Evolutionary conservation across 2,797 vertebrate species (phyloP).

Genomic region (Diceros bicornis): DNA sequence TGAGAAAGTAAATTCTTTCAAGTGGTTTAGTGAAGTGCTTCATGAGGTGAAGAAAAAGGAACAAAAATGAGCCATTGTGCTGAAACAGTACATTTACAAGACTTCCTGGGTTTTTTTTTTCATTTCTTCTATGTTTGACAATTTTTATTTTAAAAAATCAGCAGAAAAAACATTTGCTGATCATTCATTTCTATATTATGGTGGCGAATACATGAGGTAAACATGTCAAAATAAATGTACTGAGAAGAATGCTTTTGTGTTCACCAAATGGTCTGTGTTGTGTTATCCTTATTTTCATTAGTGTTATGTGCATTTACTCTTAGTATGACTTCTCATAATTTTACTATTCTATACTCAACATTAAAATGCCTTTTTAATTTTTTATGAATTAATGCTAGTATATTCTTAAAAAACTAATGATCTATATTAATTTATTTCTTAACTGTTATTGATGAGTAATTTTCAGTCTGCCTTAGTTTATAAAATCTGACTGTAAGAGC

Average conservation of each 20-base stretch:
- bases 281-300: background rate
- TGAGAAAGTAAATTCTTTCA: constrained; percentile 92
- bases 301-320: background rate
- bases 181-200: background rate
- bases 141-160: constrained; percentile 11
- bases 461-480: constrained; percentile 9
- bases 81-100: background rate
- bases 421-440: constrained; percentile 28
- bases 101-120: background rate
- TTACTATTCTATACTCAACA: background rate
- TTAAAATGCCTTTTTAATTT: background rate
- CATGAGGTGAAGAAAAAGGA: background rate
- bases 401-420: background rate
- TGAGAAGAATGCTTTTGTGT: background rate
- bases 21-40: constrained; percentile 83
- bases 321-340: background rate
- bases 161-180: background rate
- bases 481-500: constrained; percentile 7
- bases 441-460: constrained; percentile 34
- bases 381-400: background rate
- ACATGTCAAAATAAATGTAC: background rate
- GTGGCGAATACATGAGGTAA: background rate
- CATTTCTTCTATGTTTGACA: background rate
- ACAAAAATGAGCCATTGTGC: background rate
- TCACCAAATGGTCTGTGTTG: background rate